A percentile compares a stretch with the other conserved stretches of the same genome.
phyloP scores from a whole-genome alignment of 2,797 vertebrate genomes.

The Parauchenoglanis punctatus region DNA sequence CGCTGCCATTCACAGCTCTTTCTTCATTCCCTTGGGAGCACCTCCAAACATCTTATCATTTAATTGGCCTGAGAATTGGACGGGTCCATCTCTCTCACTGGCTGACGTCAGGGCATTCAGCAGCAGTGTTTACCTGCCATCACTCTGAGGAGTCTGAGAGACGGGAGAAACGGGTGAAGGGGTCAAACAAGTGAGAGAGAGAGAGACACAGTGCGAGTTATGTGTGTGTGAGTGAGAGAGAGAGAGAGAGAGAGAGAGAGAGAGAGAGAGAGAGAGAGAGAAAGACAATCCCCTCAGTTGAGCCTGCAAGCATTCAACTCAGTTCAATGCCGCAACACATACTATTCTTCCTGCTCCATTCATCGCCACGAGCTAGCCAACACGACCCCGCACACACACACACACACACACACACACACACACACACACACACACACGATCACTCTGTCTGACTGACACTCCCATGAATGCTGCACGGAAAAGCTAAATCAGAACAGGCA shows the following conservation, averaged over 20 bases:
- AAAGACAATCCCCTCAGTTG: conserved; percentile 3
- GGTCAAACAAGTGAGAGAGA: conserved; percentile 7
- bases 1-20: conserved; percentile 42
- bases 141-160: conserved; percentile 4
- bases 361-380: conserved; percentile 22
- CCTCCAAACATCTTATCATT: conserved; percentile 57
- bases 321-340: conserved; percentile 44
- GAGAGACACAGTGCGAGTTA: conserved; percentile 33
- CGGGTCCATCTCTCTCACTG: conserved; percentile 41
- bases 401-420: conserved; percentile 35
- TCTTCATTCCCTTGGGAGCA: conserved; percentile 38
- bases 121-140: conserved; percentile 46
- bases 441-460: conserved; percentile 37
- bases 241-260: conserved; percentile 2
- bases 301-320: conserved; percentile 26
- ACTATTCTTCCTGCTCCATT: conserved; percentile 42
- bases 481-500: conserved; percentile 22
- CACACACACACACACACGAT: conserved; percentile 4
- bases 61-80: conserved; percentile 58
- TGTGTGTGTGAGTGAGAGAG: conserved; percentile 5
- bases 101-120: conserved; percentile 46
- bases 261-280: neutral
- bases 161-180: conserved; percentile 16
- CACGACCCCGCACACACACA: neutral
- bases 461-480: conserved; percentile 36